phyloP scores from a whole-genome alignment of 2,888 invertebrate species.

The Deilephila elpenor region DNA sequence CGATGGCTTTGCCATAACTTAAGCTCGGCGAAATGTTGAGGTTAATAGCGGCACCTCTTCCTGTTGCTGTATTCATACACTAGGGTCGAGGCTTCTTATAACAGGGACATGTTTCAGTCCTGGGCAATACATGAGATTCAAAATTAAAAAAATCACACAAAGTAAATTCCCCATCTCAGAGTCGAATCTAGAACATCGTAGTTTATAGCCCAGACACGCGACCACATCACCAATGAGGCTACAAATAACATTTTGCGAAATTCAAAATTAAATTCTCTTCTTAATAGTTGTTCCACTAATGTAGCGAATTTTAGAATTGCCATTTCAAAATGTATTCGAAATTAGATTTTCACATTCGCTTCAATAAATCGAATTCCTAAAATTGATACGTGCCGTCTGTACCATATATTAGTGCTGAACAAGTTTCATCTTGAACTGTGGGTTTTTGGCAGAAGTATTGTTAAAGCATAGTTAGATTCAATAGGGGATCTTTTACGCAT shows the following conservation, averaged over 20 bases:
- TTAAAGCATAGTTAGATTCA: no score
- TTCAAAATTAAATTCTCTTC: constrained; percentile 16
- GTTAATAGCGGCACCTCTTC: no score
- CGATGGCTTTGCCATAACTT: no score
- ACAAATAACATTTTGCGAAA: neutral
- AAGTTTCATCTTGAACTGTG: neutral
- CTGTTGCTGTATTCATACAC: no score
- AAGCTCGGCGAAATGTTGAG: no score
- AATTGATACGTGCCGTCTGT: neutral
- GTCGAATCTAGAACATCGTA: neutral
- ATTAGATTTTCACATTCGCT: constrained; percentile 17
- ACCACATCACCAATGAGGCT: no score
- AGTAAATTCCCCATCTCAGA: neutral
- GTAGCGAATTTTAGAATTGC: neutral
- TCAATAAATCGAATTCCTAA: neutral
- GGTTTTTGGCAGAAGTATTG: no score
- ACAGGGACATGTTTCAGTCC: no score
- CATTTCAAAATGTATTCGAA: constrained; percentile 8
- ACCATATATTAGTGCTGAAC: neutral
- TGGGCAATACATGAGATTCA: neutral
- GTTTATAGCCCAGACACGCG: no score
- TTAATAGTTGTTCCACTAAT: constrained; percentile 5
- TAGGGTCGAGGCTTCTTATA: no score
- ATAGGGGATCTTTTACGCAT: no score
- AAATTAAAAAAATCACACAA: neutral